A percentile compares a stretch with the other conserved stretches of the same genome.
phyloP scores from a whole-genome alignment of 2,888 invertebrate genomes.

The Xanthorhoe designata region DNA sequence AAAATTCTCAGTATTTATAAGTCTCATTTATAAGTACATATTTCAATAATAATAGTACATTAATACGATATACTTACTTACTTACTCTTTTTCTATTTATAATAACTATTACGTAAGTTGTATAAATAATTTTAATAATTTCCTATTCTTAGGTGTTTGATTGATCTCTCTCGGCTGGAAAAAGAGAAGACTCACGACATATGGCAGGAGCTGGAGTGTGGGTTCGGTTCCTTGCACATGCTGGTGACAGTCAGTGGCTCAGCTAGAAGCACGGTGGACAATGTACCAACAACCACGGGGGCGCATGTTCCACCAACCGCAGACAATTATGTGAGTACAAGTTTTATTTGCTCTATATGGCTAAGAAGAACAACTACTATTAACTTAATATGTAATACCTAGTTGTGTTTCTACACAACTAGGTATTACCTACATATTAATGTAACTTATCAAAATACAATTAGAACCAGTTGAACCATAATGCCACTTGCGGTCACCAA shows the following conservation, averaged over 20 bases:
- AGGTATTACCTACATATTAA: too few relatives aligned
- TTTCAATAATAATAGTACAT: too few relatives aligned
- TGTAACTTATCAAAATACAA: too few relatives aligned
- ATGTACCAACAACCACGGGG: slow-evolving; percentile 69
- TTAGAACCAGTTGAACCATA: too few relatives aligned
- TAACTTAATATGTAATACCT: too few relatives aligned
- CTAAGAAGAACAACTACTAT: too few relatives aligned
- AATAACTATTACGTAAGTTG: neutral
- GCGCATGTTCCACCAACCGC: slow-evolving; percentile 54
- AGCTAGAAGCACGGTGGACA: slow-evolving; percentile 59
- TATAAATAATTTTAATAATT: neutral
- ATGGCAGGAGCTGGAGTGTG: slow-evolving; percentile 77
- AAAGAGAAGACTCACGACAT: slow-evolving; percentile 78
- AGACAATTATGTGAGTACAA: slow-evolving; percentile 70
- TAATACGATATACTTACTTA: too few relatives aligned
- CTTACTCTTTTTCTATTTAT: too few relatives aligned
- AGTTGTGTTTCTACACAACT: too few relatives aligned
- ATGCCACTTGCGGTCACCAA: too few relatives aligned
- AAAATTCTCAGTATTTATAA: too few relatives aligned
- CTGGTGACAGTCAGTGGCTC: slow-evolving; percentile 72
- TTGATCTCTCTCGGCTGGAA: slow-evolving; percentile 73
- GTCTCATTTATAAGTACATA: too few relatives aligned
- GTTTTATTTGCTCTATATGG: neutral
- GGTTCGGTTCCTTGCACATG: slow-evolving; percentile 73
- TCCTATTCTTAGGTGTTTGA: slow-evolving; percentile 66